Percentiles rank a stretch among this genome's conserved stretches.
Conservation (phyloP, 2,113 vertebrate genomes). For the Strix uralensis region DNA sequence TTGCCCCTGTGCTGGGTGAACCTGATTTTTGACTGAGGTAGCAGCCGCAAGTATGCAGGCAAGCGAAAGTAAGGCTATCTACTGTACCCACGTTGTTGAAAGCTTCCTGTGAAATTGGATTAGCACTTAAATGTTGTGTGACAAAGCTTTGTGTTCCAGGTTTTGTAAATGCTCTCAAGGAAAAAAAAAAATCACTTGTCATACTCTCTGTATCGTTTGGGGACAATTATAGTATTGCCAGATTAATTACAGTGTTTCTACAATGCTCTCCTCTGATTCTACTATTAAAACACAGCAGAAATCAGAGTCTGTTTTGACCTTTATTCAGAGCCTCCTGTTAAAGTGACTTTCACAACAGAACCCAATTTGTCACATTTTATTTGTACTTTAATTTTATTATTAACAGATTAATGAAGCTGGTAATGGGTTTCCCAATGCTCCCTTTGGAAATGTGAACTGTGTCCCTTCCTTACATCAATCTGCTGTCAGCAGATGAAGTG, state of each 20-base stretch:
- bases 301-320: slow-evolving; percentile 51
- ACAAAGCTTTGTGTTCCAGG: not conserved
- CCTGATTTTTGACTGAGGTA: not conserved
- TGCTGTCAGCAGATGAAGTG: slow-evolving; percentile 55
- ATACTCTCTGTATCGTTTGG: not conserved
- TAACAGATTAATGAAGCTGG: slow-evolving; percentile 65
- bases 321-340: slow-evolving; percentile 45
- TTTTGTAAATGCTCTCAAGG: slow-evolving; percentile 9
- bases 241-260: slow-evolving; percentile 41
- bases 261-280: slow-evolving; percentile 34
- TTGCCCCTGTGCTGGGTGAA: not conserved
- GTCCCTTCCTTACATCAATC: slow-evolving; percentile 59
- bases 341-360: slow-evolving; percentile 55
- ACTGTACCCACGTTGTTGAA: not conserved
- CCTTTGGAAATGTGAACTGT: slow-evolving; percentile 56
- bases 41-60: not conserved
- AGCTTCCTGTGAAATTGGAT: slow-evolving; percentile 3
- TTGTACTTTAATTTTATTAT: slow-evolving; percentile 72
- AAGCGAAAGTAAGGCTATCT: not conserved
- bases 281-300: slow-evolving; percentile 13
- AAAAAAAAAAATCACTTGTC: not conserved
- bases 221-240: slow-evolving; percentile 24
- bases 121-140: not conserved
- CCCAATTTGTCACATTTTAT: slow-evolving; percentile 56
- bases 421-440: slow-evolving; percentile 58